These are phyloP conservation scores for Andrena marginata DNA, from an alignment of 2,888 invertebrate genomes.

Conservation along the genomic window DNA sequence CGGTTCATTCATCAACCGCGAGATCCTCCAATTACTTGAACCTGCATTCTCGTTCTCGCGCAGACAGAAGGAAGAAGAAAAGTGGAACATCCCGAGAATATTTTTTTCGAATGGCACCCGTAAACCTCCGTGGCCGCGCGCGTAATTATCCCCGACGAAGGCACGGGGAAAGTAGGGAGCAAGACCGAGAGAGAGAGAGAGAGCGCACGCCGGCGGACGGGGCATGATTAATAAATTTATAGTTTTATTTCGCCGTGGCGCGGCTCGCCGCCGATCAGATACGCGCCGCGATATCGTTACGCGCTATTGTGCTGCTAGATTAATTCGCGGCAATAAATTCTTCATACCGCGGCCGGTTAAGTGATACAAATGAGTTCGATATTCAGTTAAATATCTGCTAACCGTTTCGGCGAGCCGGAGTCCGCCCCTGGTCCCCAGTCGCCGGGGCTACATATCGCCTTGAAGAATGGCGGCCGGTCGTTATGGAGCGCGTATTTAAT, in stretches of 20 bases:
- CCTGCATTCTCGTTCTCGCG: background rate
- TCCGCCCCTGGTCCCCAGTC: conserved; percentile 59
- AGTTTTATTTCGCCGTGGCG: conserved; percentile 58
- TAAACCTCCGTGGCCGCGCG: conserved; percentile 2
- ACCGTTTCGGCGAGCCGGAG: conserved; percentile 58
- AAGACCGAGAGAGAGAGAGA: background rate
- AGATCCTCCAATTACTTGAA: conserved; percentile 24
- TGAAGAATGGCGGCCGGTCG: conserved; percentile 60
- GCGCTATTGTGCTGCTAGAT: conserved; percentile 64
- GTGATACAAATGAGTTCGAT: conserved; percentile 66
- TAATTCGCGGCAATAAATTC: conserved; percentile 64
- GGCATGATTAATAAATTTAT: conserved; percentile 61
- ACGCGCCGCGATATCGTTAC: conserved; percentile 61
- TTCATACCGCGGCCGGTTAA: conserved; percentile 53
- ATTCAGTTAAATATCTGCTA: conserved; percentile 64
- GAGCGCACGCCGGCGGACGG: too few relatives aligned
- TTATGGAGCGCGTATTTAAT: conserved; percentile 63
- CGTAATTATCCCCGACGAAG: conserved; percentile 49
- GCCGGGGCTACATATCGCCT: conserved; percentile 47
- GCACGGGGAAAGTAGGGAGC: conserved; percentile 3
- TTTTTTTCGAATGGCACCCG: conserved; percentile 1
- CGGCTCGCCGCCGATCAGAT: conserved; percentile 55
- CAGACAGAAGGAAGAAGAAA: conserved; percentile 13
- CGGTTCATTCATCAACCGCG: background rate
- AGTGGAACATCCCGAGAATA: conserved; percentile 11